Evolutionary conservation across 2,888 invertebrate species (phyloP), one percentile per base, ranked within the genome.

Genomic region (Itoplectis maculator): DNA sequence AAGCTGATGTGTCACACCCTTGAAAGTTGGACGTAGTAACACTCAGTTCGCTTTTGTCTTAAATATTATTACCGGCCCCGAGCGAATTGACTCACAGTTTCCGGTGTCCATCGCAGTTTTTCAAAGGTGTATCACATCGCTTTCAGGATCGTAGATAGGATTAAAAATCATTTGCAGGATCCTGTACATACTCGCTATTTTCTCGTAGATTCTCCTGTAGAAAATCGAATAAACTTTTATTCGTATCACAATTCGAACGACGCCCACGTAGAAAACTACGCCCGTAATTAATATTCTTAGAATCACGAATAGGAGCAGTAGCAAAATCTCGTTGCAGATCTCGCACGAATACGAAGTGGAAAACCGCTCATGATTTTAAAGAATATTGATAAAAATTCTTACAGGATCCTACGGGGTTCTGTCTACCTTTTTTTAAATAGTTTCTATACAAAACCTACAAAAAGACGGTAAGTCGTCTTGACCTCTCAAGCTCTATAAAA

Each of bases 221-320:
- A 29, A 29, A 59, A 35, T 59, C 59, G 29, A 59, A 35, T 35
- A 35, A 59, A 59, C n/a, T 35, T 35, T 59, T 6, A 35, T 59
- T 35, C 7, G 18, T n/a, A 59, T 59, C n/a, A 3, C 7, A 7
- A n/a, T 59, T 59, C 56, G 35, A 56, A 29, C 2, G 8, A 35
- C 2, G 35, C 20, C 49, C 1, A 59, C n/a, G n/a, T 13, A 59
- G n/a, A 6, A 35, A 35, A 6, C n/a, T 59, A 0, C 6, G 7
- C 20, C 29, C 5, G 29, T 18, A 51, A 18, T 8, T 35, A 35
- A 1, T 35, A 0, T 29, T 56, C 13, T 59, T 29, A n/a, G 29
- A 6, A 35, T 29, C 15, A n/a, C n/a, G 29, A 23, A 23, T 5
- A 2, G 23, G 5, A 11, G 4, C 4, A 45, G n/a, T 2, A 13